Evolutionary conservation across 2,113 vertebrate genomes (phyloP).

Genomic region (Acinonyx jubatus): DNA sequence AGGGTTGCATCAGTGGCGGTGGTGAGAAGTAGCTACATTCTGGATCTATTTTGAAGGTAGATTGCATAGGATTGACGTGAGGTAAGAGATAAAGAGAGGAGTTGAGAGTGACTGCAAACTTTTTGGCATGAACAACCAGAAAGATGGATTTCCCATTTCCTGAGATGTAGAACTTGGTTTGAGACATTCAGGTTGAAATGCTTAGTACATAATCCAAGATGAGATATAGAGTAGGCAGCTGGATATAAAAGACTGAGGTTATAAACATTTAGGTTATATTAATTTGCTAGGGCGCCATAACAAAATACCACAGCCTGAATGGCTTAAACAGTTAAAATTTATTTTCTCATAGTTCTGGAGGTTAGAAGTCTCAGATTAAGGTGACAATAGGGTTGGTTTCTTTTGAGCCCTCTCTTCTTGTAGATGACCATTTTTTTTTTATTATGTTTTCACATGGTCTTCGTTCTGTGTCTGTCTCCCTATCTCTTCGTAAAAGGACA

Average conservation of each 20-base stretch:
- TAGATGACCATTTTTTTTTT: background rate
- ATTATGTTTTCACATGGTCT: background rate
- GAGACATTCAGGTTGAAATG: background rate
- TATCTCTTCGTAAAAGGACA: background rate
- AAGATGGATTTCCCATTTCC: background rate
- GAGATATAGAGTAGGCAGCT: background rate
- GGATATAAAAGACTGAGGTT: background rate
- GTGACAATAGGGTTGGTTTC: background rate
- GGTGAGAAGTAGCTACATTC: background rate
- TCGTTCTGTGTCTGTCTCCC: background rate
- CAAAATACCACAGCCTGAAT: background rate
- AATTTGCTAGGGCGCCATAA: background rate
- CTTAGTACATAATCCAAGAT: background rate
- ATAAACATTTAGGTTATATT: background rate
- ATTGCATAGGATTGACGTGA: background rate
- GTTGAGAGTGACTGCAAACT: background rate
- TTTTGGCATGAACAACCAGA: background rate
- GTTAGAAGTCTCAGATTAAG: background rate
- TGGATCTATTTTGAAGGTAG: background rate
- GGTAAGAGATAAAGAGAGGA: background rate
- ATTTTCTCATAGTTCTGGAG: background rate
- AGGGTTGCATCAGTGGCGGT: background rate
- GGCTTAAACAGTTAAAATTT: background rate
- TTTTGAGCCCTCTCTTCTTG: background rate
- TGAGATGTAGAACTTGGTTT: background rate